phyloP scores from a whole-genome alignment of 2,888 invertebrate genomes.

The Brachyptera putata region DNA sequence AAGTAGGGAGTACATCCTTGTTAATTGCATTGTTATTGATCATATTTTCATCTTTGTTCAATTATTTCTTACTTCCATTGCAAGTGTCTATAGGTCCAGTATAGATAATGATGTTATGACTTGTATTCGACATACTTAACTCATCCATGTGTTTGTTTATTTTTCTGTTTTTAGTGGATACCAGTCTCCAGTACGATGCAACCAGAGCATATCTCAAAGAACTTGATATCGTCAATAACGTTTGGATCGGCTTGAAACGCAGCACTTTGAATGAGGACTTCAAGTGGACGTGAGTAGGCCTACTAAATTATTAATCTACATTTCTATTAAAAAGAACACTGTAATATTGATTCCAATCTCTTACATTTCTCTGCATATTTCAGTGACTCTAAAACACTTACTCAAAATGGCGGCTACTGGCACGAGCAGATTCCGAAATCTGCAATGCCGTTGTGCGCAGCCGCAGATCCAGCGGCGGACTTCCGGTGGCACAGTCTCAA shows the following conservation, averaged over 20 bases:
- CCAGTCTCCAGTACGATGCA: constrained; percentile 71
- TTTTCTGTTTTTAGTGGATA: constrained; percentile 59
- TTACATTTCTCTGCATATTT: no score
- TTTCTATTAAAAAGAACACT: no score
- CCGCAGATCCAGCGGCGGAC: constrained; percentile 69
- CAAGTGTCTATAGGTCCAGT: no score
- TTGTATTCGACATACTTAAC: no score
- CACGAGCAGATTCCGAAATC: constrained; percentile 61
- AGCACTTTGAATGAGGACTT: constrained; percentile 66
- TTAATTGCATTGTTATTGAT: no score
- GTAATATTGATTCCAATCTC: no score
- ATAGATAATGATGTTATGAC: no score
- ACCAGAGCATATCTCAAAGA: constrained; percentile 72
- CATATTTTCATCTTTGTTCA: no score
- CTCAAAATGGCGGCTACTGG: constrained; percentile 64
- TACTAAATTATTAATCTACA: no score
- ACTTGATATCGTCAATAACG: constrained; percentile 68
- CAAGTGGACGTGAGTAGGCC: constrained; percentile 71
- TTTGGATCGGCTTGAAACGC: constrained; percentile 75
- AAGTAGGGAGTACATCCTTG: no score
- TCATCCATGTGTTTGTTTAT: no score
- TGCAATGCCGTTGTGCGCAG: constrained; percentile 64
- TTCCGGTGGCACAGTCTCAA: constrained; percentile 72
- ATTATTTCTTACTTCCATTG: no score
- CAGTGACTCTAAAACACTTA: constrained; percentile 58